Percentiles rank a stretch among this genome's conserved stretches.
These are phyloP conservation scores for Lasioglossum pauxillum DNA, from an alignment of 2,888 invertebrate genomes.

Conservation along the genomic window DNA sequence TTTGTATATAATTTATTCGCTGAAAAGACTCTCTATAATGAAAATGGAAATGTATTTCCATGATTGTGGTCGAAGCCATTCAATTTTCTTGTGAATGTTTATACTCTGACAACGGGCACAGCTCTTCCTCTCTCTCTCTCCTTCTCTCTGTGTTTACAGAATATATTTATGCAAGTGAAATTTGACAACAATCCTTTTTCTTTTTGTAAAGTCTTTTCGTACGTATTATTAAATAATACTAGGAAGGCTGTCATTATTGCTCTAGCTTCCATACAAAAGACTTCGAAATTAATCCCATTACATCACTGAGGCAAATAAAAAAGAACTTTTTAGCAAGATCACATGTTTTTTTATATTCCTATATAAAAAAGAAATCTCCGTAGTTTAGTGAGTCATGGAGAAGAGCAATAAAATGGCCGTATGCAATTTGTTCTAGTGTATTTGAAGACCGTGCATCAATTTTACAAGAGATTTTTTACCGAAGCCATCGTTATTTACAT, in stretches of 20 bases:
- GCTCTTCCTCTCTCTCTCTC: conserved; percentile 14
- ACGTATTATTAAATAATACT: conserved; percentile 52
- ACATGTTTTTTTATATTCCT: conserved; percentile 49
- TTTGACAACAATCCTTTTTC: conserved; percentile 47
- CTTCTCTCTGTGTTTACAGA: conserved; percentile 53
- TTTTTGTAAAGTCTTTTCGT: conserved; percentile 59
- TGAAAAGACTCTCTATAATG: conserved; percentile 59
- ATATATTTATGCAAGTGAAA: conserved; percentile 60
- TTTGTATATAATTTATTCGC: conserved; percentile 74
- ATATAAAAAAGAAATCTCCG: background rate
- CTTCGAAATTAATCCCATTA: conserved; percentile 51
- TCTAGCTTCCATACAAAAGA: conserved; percentile 59
- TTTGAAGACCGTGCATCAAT: conserved; percentile 41
- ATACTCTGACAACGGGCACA: conserved; percentile 49
- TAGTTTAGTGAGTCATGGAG: conserved; percentile 18
- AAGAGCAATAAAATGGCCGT: conserved; percentile 36
- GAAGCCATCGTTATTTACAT: conserved; percentile 52
- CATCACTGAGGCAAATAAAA: conserved; percentile 65
- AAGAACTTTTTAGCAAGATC: conserved; percentile 48
- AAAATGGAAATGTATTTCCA: conserved; percentile 58
- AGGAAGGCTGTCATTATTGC: conserved; percentile 43
- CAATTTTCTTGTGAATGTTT: conserved; percentile 47
- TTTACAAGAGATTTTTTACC: conserved; percentile 33
- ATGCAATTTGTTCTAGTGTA: conserved; percentile 28
- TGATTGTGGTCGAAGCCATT: conserved; percentile 57